Conservation (phyloP, 2,113 vertebrate species). For the Apteryx owenii region DNA sequence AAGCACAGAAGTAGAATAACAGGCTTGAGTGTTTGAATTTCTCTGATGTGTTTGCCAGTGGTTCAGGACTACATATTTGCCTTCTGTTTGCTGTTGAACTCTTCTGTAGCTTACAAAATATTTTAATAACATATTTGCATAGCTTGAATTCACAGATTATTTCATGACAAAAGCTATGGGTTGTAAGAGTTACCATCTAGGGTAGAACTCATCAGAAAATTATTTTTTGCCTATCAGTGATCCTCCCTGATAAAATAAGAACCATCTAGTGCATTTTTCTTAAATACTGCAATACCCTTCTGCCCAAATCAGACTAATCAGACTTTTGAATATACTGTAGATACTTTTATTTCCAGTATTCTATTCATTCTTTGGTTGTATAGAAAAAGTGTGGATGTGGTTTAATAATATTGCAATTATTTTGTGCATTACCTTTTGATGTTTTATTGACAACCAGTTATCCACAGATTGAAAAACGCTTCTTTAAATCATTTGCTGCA, state of each 20-base stretch:
- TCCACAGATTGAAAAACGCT: neutral
- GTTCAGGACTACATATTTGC: conserved; percentile 2
- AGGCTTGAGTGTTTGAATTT: conserved; percentile 38
- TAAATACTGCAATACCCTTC: neutral
- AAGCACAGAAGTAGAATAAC: neutral
- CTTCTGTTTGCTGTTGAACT: conserved; percentile 6
- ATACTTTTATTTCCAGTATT: neutral
- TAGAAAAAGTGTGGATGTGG: neutral
- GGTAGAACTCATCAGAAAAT: neutral
- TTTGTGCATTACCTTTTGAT: neutral
- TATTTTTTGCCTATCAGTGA: neutral
- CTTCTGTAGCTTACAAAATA: neutral
- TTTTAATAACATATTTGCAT: conserved; percentile 1
- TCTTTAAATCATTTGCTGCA: neutral
- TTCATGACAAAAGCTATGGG: neutral
- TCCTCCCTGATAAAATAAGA: neutral
- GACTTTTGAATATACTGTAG: neutral
- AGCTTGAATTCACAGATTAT: neutral
- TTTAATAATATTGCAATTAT: neutral
- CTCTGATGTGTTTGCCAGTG: conserved; percentile 24
- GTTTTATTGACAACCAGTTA: neutral
- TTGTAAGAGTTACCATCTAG: neutral
- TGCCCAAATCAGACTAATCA: neutral
- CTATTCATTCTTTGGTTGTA: neutral
- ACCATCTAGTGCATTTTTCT: neutral